Percentiles rank a stretch among this genome's conserved stretches.
phyloP scores from a whole-genome alignment of 2,888 invertebrate genomes.

The Cheilosia pagana region DNA sequence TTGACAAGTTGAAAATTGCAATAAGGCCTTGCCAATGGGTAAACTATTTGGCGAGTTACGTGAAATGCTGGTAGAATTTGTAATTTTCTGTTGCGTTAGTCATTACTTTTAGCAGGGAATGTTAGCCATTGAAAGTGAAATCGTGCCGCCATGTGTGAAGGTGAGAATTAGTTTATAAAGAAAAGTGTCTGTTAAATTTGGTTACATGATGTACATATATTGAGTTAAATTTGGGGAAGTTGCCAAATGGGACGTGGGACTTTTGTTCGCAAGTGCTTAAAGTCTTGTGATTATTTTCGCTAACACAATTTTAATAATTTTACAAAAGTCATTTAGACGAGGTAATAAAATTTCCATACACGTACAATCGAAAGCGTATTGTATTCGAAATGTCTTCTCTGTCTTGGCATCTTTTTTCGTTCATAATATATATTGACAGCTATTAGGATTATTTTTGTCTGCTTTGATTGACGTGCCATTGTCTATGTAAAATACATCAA shows the following conservation, averaged over 20 bases:
- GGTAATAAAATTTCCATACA: not conserved
- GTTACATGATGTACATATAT: slow-evolving; percentile 29
- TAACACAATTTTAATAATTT: not conserved
- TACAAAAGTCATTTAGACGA: not conserved
- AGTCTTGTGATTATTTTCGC: not conserved
- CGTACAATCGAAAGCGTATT: not conserved
- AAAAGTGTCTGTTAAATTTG: slow-evolving; percentile 50
- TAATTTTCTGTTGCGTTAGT: slow-evolving; percentile 38
- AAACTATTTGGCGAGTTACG: not conserved
- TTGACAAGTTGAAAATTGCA: slow-evolving; percentile 3
- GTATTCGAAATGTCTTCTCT: too few relatives aligned
- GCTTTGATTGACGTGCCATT: too few relatives aligned
- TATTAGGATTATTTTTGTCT: too few relatives aligned
- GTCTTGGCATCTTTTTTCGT: too few relatives aligned
- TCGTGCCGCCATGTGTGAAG: slow-evolving; percentile 55
- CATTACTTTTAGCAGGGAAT: slow-evolving; percentile 15
- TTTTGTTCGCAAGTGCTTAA: not conserved
- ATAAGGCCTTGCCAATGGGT: slow-evolving; percentile 18
- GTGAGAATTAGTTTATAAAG: slow-evolving; percentile 50
- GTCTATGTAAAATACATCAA: too few relatives aligned
- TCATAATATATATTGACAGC: too few relatives aligned
- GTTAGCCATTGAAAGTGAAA: slow-evolving; percentile 55
- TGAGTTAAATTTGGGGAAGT: slow-evolving; percentile 9
- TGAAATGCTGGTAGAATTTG: slow-evolving; percentile 50
- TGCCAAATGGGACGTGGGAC: slow-evolving; percentile 28